Percentiles rank a stretch among this genome's conserved stretches.
phyloP scores from a whole-genome alignment of 2,888 invertebrate genomes.

The Rutpela maculata region DNA sequence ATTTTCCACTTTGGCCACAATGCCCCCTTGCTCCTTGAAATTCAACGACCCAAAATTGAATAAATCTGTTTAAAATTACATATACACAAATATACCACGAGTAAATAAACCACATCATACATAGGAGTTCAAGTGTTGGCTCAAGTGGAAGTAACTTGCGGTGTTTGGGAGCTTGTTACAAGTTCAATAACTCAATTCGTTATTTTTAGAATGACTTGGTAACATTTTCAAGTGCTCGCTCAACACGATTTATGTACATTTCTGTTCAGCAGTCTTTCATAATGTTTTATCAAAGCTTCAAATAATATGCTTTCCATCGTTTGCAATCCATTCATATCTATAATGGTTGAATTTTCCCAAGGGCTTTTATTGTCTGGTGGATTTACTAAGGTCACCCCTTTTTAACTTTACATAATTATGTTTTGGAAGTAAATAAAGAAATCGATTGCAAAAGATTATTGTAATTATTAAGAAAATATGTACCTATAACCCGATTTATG shows the following conservation, averaged over 20 bases:
- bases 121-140: constrained; percentile 7
- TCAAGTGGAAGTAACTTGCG: constrained; percentile 15
- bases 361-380: neutral
- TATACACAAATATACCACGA: neutral
- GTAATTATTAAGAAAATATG: too few relatives aligned
- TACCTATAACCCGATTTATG: too few relatives aligned
- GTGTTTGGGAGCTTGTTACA: constrained; percentile 14
- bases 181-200: constrained; percentile 30
- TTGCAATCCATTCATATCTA: neutral
- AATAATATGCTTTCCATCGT: neutral
- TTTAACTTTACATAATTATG: neutral
- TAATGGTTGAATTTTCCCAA: neutral
- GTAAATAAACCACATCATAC: constrained; percentile 18
- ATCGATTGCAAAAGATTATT: neutral
- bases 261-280: neutral
- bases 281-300: constrained; percentile 3
- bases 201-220: constrained; percentile 30
- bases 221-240: constrained; percentile 1
- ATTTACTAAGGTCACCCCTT: neutral
- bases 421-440: neutral
- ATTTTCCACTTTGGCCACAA: neutral
- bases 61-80: neutral
- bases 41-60: neutral
- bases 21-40: neutral
- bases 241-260: neutral